Evolutionary conservation across 2,888 invertebrate genomes (phyloP).

Genomic region (Gortyna flavago): DNA sequence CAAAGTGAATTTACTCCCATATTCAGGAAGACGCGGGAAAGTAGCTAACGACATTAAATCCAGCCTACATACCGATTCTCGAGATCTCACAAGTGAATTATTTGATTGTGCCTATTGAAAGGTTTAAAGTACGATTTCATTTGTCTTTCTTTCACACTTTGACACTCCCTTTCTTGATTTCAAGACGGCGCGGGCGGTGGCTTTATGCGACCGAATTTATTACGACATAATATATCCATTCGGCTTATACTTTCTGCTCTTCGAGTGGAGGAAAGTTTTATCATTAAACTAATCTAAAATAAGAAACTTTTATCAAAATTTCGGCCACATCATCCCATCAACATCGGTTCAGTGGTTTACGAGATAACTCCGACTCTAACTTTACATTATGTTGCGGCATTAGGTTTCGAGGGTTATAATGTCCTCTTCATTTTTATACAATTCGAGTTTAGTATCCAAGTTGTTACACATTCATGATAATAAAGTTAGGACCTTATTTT

Average conservation of each 20-base stretch:
- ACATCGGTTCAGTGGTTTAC: constrained; percentile 37
- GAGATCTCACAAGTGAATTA: constrained; percentile 43
- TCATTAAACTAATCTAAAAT: constrained; percentile 39
- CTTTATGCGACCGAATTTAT: constrained; percentile 26
- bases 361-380: constrained; percentile 32
- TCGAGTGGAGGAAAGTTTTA: constrained; percentile 34
- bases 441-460: constrained; percentile 24
- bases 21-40: constrained; percentile 22
- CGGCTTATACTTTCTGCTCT: not conserved
- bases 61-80: constrained; percentile 48
- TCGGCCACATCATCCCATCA: constrained; percentile 36
- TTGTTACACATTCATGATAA: constrained; percentile 31
- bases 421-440: constrained; percentile 14
- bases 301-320: constrained; percentile 29
- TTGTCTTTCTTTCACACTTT: constrained; percentile 17
- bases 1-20: constrained; percentile 41
- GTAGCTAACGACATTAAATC: constrained; percentile 54
- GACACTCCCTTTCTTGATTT: constrained; percentile 14
- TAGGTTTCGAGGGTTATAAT: constrained; percentile 12
- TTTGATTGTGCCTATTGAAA: constrained; percentile 53
- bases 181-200: not conserved
- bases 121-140: constrained; percentile 38
- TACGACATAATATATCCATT: constrained; percentile 12
- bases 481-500: constrained; percentile 31
- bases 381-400: constrained; percentile 21